phyloP scores from a whole-genome alignment of 2,888 invertebrate genomes.

The Pilophorus perplexus region DNA sequence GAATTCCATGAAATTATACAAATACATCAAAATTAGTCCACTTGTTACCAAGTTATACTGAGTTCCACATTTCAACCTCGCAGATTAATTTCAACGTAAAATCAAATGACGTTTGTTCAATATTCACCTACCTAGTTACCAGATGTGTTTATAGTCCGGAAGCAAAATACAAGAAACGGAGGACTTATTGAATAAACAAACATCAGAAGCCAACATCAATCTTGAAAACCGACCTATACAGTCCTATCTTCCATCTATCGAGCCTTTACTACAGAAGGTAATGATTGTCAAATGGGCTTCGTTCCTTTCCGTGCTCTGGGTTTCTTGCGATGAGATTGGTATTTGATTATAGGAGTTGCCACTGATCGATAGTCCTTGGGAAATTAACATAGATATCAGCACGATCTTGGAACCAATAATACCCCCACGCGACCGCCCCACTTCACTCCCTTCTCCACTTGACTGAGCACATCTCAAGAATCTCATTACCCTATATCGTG shows the following conservation, averaged over 20 bases:
- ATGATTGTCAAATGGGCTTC: conserved; percentile 28
- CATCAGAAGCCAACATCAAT: conserved; percentile 13
- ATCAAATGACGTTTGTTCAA: too few relatives aligned
- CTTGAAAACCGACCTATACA: background rate
- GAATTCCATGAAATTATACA: too few relatives aligned
- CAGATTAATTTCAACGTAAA: too few relatives aligned
- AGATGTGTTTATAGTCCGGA: too few relatives aligned
- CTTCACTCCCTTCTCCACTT: too few relatives aligned
- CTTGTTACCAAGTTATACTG: too few relatives aligned
- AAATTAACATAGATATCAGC: conserved; percentile 24
- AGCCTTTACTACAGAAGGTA: conserved; percentile 12
- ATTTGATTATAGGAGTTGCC: conserved; percentile 29
- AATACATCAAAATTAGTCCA: too few relatives aligned
- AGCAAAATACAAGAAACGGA: too few relatives aligned
- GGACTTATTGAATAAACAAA: conserved; percentile 14
- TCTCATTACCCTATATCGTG: conserved; percentile 27
- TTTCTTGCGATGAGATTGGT: conserved; percentile 27
- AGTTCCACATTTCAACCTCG: too few relatives aligned
- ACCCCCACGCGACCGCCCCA: conserved; percentile 22
- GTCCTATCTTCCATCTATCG: conserved; percentile 16
- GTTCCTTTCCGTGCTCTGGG: conserved; percentile 27
- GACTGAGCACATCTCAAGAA: conserved; percentile 24
- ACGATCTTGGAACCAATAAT: conserved; percentile 29
- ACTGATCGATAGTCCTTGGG: conserved; percentile 25
- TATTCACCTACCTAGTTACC: too few relatives aligned